Percentiles rank a stretch among this genome's conserved stretches.
phyloP scores from a whole-genome alignment of 2,113 vertebrate species.

The Pithys albifrons region DNA sequence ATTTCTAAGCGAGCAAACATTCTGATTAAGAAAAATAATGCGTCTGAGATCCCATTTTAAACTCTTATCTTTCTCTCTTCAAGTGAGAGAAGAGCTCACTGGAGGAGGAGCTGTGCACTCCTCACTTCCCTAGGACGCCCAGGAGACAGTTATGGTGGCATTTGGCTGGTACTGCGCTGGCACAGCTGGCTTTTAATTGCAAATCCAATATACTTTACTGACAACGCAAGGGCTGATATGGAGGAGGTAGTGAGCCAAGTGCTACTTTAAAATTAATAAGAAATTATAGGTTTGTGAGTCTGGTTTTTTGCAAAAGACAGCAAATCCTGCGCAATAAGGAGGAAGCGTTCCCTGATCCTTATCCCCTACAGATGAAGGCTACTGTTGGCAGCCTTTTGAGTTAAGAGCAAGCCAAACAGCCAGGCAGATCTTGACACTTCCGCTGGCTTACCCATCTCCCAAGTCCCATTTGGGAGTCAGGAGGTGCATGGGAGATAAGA shows the following conservation, averaged over 20 bases:
- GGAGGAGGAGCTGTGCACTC: not conserved
- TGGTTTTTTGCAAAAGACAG: not conserved
- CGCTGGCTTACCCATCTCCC: not conserved
- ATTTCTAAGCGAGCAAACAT: not conserved
- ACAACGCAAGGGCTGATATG: not conserved
- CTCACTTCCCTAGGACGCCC: slow-evolving; percentile 6
- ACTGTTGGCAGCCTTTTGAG: not conserved
- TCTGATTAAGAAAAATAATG: slow-evolving; percentile 28
- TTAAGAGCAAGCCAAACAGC: not conserved
- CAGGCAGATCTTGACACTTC: not conserved
- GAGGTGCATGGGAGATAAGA: rapidly evolving
- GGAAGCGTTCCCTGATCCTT: not conserved
- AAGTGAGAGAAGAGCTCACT: slow-evolving; percentile 18
- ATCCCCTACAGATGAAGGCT: not conserved
- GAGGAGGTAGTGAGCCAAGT: slow-evolving; percentile 7
- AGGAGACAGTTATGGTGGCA: slow-evolving; percentile 27
- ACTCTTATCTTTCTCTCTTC: slow-evolving; percentile 5
- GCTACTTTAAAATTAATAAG: slow-evolving; percentile 59
- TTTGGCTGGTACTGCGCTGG: slow-evolving; percentile 48
- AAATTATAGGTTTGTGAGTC: slow-evolving; percentile 10
- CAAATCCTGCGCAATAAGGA: not conserved
- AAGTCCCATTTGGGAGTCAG: not conserved
- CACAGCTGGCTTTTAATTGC: slow-evolving; percentile 68
- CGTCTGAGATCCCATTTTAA: not conserved
- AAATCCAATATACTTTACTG: slow-evolving; percentile 59